Evolutionary conservation across 2,113 vertebrate species (phyloP), one percentile per base, ranked within the genome.

Genomic region (Cottus gobio): DNA sequence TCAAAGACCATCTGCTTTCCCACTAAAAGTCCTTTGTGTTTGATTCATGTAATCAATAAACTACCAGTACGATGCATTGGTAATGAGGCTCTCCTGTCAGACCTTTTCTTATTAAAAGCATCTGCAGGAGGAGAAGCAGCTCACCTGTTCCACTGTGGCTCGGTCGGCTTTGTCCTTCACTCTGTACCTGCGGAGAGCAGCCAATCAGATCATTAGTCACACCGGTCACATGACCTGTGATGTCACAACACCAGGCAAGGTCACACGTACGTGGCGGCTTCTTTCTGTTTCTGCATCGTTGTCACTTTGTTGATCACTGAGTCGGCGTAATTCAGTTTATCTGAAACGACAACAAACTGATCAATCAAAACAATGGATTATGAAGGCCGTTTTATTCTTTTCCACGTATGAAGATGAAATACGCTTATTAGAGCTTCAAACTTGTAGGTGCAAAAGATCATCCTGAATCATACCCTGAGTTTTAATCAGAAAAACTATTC

Each of bases 101-200:
- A 44, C 46, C 46, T 56, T 81, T 81, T 72, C 73, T 16, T 57
- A 73, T 71, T 70, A 71, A 84, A 56, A 69, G 48, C 26, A 2
- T 62, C 1, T 12, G 7, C 34, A 34, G 4, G 34, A 34, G 34
- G 2, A 34, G 34, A 3, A 52, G 15, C 3, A 15, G 5, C 66
- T 71, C 82, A 98, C 98, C 94, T 99, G 98, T 77, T 99, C 97
- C 7, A 99, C 97, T 0, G 98, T 99, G 74, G 98, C 98, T 92
- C 98, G 93, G 84, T 99, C 98, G 1, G 98, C 96, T 84, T 99
- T 99, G 90, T 99, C 98, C 92, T 98, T 99, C 80, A 99, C 95
- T 68, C 98, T 95, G 90, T 94, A 98, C 95, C 98, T 99, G 91
- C 9, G 22, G 78, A 31, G 26, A 78, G 85, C 9, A 85, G 44